Evolutionary conservation across 1,140 invertebrate species (phyloP).

Genomic region (Calycopis cecrops): DNA sequence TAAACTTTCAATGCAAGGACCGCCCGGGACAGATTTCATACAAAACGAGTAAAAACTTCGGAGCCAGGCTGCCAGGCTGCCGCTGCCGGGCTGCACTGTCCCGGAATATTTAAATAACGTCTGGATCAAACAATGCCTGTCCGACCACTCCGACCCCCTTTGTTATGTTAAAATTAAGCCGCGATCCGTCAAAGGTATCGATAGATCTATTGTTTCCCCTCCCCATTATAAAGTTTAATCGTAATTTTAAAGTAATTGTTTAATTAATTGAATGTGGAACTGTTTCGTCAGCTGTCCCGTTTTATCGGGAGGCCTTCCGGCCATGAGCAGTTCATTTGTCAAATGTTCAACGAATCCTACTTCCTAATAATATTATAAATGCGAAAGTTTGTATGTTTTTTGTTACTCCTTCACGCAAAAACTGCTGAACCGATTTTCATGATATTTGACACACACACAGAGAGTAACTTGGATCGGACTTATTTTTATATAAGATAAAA

Average conservation of each 20-base stretch:
- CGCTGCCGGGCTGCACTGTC: too few species aligned
- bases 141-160: conserved; percentile 45
- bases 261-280: conserved; percentile 16
- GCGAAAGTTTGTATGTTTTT: too few species aligned
- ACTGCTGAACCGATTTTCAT: too few species aligned
- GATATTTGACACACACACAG: too few species aligned
- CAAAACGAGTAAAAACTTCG: conserved; percentile 31
- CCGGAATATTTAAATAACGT: conserved; percentile 67
- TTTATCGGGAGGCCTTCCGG: too few species aligned
- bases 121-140: conserved; percentile 59
- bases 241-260: conserved; percentile 20
- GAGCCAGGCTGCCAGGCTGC: conserved; percentile 18
- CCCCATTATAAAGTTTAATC: conserved; percentile 23
- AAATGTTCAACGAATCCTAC: too few species aligned
- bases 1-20: conserved; percentile 33
- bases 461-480: too few species aligned
- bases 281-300: too few species aligned
- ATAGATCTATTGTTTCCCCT: conserved; percentile 37
- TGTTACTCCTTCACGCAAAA: too few species aligned
- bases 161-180: conserved; percentile 64
- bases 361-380: too few species aligned
- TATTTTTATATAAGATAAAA: too few species aligned
- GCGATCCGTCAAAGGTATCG: conserved; percentile 44
- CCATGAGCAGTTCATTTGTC: too few species aligned
- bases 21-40: conserved; percentile 43